Percentiles rank a stretch among this genome's conserved stretches.
Conservation (phyloP, 2,113 vertebrate species). For the Toxotes jaculatrix region DNA sequence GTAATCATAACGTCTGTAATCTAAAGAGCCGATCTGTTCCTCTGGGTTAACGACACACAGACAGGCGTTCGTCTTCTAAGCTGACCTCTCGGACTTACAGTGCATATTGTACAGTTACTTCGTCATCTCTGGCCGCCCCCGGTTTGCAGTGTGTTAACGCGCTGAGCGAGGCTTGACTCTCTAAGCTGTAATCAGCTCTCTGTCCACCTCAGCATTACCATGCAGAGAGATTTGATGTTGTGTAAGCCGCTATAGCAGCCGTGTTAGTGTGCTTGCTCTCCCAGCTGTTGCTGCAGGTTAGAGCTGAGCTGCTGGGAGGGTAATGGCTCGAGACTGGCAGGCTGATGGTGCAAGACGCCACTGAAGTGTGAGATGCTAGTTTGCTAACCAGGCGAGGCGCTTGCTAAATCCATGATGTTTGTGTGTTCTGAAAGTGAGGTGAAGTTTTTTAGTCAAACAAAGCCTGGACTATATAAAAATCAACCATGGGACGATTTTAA, state of each 20-base stretch:
- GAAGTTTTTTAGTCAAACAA: neutral
- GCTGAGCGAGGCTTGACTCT: conserved; percentile 29
- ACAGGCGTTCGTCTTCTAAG: conserved; percentile 36
- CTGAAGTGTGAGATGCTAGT: conserved; percentile 9
- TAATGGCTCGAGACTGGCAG: conserved; percentile 27
- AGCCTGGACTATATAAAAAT: neutral
- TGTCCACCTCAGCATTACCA: conserved; percentile 51
- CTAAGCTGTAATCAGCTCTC: conserved; percentile 68
- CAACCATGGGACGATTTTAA: neutral
- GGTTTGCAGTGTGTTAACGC: conserved; percentile 31
- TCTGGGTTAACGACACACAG: conserved; percentile 44
- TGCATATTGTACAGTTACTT: conserved; percentile 33
- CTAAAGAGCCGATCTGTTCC: conserved; percentile 36
- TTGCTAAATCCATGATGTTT: neutral
- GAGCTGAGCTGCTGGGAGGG: conserved; percentile 31
- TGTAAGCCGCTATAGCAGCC: conserved; percentile 57
- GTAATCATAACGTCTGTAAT: conserved; percentile 53
- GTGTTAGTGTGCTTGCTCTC: conserved; percentile 7
- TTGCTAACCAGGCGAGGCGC: neutral
- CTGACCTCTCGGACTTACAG: conserved; percentile 33
- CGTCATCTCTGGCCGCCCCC: conserved; percentile 25
- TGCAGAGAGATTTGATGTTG: conserved; percentile 64
- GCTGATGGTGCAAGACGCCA: conserved; percentile 35
- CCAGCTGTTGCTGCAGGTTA: conserved; percentile 64
- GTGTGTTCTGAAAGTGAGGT: neutral